Percentiles rank a stretch among this genome's conserved stretches.
Conservation (phyloP, 2,888 invertebrate species). For the Villa cingulata region DNA sequence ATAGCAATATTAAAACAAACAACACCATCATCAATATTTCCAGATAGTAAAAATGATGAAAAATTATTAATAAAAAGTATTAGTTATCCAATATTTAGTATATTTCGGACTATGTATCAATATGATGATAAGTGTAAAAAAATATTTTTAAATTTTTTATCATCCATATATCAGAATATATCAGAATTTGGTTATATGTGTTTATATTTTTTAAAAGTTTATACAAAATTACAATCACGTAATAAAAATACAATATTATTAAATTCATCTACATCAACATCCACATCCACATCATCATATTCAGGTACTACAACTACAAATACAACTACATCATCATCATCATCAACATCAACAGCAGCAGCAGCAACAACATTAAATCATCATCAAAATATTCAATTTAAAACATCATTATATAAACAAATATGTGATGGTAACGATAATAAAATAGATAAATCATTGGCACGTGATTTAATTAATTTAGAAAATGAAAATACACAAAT, state of each 20-base stretch:
- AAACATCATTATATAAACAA: constrained; percentile 75
- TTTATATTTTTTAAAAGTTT: constrained; percentile 78
- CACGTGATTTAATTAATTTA: constrained; percentile 73
- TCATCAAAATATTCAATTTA: constrained; percentile 50
- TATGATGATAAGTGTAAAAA: constrained; percentile 59
- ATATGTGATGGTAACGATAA: constrained; percentile 70
- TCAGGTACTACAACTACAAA: too few relatives aligned
- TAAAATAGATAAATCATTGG: constrained; percentile 57
- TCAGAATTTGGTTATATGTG: constrained; percentile 72
- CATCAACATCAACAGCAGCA: background rate
- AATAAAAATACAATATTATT: constrained; percentile 27
- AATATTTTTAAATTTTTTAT: constrained; percentile 62
- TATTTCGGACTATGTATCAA: constrained; percentile 71
- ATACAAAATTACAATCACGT: constrained; percentile 43
- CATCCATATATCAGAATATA: constrained; percentile 61
- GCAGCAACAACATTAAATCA: constrained; percentile 17
- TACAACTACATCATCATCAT: background rate
- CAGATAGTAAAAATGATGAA: constrained; percentile 46
- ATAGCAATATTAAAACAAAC: constrained; percentile 30
- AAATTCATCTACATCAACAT: background rate
- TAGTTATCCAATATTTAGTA: constrained; percentile 70
- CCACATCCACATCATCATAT: too few relatives aligned
- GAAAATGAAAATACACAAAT: constrained; percentile 80
- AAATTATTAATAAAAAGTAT: constrained; percentile 57
- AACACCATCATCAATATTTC: constrained; percentile 35